A percentile compares a stretch with the other conserved stretches of the same genome.
phyloP scores from a whole-genome alignment of 1,140 invertebrate species.

The Eriosoma lanigerum region DNA sequence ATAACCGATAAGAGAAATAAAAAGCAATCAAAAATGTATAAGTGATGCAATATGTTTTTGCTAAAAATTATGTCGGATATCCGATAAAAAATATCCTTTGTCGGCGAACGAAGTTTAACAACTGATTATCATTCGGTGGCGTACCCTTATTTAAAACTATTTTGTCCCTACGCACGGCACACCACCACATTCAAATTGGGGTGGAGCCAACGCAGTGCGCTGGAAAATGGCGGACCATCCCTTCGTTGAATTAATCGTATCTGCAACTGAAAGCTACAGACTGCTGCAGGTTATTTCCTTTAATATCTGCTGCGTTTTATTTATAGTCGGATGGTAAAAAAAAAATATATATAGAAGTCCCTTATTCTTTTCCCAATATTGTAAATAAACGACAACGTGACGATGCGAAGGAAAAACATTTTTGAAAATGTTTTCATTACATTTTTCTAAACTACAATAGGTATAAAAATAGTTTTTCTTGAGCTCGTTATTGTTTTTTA shows the following conservation, averaged over 20 bases:
- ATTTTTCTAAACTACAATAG: too few relatives aligned
- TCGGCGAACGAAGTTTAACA: not conserved
- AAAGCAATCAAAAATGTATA: not conserved
- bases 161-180: not conserved
- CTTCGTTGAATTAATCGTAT: not conserved
- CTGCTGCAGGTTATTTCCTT: slow-evolving; percentile 22
- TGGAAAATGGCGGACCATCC: slow-evolving; percentile 42
- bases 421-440: too few relatives aligned
- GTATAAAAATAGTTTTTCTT: not conserved
- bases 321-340: not conserved
- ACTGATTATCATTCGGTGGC: not conserved
- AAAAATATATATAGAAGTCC: not conserved
- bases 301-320: not conserved
- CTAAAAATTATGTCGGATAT: not conserved
- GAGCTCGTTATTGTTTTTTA: not conserved
- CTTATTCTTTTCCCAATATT: not conserved
- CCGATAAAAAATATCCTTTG: not conserved
- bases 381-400: not conserved
- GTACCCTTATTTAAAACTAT: not conserved
- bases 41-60: not conserved
- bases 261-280: slow-evolving; percentile 36
- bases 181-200: not conserved
- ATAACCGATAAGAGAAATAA: not conserved
- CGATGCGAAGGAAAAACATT: too few relatives aligned
- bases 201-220: not conserved